Conservation (phyloP, 2,797 vertebrate genomes). For the Catharus ustulatus region DNA sequence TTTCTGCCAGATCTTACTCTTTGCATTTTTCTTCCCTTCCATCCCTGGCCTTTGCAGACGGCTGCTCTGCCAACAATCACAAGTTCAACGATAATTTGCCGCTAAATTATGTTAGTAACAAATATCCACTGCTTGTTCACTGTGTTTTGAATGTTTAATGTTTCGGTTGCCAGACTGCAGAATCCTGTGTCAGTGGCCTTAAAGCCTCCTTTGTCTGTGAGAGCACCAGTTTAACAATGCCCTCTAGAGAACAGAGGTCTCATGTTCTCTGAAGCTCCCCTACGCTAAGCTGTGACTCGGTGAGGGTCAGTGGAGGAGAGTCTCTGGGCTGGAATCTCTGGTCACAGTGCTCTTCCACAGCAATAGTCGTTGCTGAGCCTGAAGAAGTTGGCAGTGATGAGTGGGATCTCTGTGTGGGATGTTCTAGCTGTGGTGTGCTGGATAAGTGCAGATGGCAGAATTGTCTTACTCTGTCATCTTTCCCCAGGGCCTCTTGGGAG, state of each 20-base stretch:
- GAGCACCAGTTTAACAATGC: not conserved
- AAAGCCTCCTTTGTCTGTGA: not conserved
- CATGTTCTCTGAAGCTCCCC: not conserved
- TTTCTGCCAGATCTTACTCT: not conserved
- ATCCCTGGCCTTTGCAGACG: not conserved
- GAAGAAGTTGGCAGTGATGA: not conserved
- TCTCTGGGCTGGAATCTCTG: not conserved
- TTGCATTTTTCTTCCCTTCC: not conserved
- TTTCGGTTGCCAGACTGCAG: not conserved
- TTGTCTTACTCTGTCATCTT: not conserved
- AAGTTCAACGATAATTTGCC: not conserved
- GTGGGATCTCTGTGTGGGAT: not conserved
- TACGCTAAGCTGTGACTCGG: not conserved
- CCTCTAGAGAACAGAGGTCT: not conserved
- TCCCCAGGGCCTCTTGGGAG: not conserved
- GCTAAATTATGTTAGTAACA: not conserved
- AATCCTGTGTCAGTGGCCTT: not conserved
- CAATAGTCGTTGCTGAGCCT: not conserved
- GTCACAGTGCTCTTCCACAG: not conserved
- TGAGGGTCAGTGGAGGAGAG: not conserved
- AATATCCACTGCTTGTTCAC: not conserved
- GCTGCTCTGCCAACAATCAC: constrained; percentile 1
- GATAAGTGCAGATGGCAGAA: not conserved
- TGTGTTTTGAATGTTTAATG: constrained; percentile 2
- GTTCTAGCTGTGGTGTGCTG: not conserved